A percentile compares a stretch with the other conserved stretches of the same genome.
Conservation (phyloP, 2,113 vertebrate genomes). For the Oryzias melastigma region DNA sequence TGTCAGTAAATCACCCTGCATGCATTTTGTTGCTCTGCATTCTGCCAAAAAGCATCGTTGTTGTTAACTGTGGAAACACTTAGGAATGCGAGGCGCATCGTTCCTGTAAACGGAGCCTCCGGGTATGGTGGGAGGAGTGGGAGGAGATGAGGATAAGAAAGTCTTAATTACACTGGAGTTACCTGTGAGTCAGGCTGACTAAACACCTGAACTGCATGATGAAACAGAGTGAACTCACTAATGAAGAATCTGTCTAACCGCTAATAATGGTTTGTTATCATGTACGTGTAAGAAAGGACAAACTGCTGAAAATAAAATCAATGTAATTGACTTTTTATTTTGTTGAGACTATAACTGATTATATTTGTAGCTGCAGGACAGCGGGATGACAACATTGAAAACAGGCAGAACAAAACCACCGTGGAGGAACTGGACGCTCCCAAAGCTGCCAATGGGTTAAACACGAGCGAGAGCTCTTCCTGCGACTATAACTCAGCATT, state of each 20-base stretch:
- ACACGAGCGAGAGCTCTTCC: constrained; percentile 20
- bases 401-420: constrained; percentile 40
- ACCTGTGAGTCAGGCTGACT: constrained; percentile 49
- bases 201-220: constrained; percentile 65
- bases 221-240: constrained; percentile 54
- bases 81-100: constrained; percentile 33
- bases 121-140: constrained; percentile 18
- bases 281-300: constrained; percentile 9
- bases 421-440: constrained; percentile 44
- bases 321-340: constrained; percentile 2
- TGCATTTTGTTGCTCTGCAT: background rate
- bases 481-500: constrained; percentile 28
- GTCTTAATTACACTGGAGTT: constrained; percentile 19
- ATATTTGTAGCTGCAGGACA: constrained; percentile 43
- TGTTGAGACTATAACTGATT: constrained; percentile 1
- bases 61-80: constrained; percentile 21
- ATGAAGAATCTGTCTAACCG: constrained; percentile 16
- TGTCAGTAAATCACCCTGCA: background rate
- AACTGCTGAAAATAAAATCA: constrained; percentile 30
- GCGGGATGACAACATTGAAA: constrained; percentile 31
- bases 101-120: constrained; percentile 45
- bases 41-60: constrained; percentile 10
- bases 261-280: constrained; percentile 31
- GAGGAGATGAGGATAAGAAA: constrained; percentile 22
- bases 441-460: constrained; percentile 47